These are phyloP conservation scores for Gryllus bimaculatus DNA, from an alignment of 1,140 invertebrate species.

Conservation along the genomic window DNA sequence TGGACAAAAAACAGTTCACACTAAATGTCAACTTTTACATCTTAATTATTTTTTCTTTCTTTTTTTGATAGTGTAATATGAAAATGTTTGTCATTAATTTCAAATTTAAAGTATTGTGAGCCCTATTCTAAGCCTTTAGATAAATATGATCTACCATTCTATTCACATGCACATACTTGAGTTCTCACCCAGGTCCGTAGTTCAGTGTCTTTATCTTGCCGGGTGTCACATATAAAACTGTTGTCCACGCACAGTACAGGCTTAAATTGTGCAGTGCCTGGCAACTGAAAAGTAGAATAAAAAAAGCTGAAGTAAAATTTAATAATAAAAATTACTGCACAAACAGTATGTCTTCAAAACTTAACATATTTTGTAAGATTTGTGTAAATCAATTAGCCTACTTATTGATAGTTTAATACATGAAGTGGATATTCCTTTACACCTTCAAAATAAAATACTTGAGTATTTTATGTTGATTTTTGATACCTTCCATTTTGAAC, in stretches of 20 bases:
- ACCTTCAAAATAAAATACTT: too few species aligned
- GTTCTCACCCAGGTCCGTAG: constrained; percentile 28
- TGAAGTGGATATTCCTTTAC: too few species aligned
- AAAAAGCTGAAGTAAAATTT: not conserved
- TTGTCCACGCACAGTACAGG: constrained; percentile 74
- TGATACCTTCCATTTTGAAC: too few species aligned
- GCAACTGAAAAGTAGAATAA: constrained; percentile 31
- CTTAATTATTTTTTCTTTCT: not conserved
- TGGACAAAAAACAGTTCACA: too few species aligned
- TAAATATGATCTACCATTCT: not conserved
- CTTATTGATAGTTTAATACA: too few species aligned
- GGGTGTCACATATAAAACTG: constrained; percentile 56
- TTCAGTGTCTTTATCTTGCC: constrained; percentile 43
- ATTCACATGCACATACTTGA: constrained; percentile 24
- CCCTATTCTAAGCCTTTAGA: too few species aligned
- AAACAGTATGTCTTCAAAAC: not conserved
- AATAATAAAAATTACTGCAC: not conserved
- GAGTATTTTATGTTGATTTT: too few species aligned
- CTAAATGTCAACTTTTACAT: too few species aligned
- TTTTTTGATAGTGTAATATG: not conserved
- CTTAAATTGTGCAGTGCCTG: constrained; percentile 51
- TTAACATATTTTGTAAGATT: not conserved
- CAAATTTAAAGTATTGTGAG: not conserved
- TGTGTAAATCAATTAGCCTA: not conserved
- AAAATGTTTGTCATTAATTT: not conserved